These are phyloP conservation scores for Camponotus floridanus DNA, from an alignment of 1,140 invertebrate species.

Conservation along the genomic window DNA sequence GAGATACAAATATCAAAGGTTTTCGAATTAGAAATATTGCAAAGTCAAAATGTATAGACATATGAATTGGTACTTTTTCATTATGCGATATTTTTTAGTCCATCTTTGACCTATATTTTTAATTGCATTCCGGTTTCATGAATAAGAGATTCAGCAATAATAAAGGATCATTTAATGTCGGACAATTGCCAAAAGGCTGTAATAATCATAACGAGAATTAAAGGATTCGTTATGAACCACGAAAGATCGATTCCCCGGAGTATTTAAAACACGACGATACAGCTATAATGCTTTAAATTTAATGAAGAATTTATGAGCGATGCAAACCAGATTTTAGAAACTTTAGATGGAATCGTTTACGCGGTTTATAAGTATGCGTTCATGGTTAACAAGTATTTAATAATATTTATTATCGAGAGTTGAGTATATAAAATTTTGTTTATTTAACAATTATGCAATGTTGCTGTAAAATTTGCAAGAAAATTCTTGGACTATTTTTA, in stretches of 20 bases:
- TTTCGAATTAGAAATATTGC: not conserved
- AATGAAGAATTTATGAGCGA: not conserved
- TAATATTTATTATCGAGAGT: slow-evolving; percentile 7
- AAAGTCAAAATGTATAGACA: not conserved
- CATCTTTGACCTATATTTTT: not conserved
- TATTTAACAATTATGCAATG: not conserved
- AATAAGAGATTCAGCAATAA: slow-evolving; percentile 19
- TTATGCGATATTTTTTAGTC: not conserved
- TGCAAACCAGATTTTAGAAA: slow-evolving; percentile 2
- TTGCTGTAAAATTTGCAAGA: not conserved
- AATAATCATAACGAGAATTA: slow-evolving; percentile 14
- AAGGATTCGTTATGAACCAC: not conserved
- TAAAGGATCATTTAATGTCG: not conserved
- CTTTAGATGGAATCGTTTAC: not conserved
- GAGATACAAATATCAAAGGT: slow-evolving; percentile 51
- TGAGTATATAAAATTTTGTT: not conserved
- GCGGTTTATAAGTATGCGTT: not conserved
- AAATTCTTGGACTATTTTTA: not conserved
- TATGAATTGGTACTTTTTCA: not conserved
- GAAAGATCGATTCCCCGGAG: not conserved
- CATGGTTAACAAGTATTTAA: not conserved
- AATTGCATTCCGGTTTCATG: not conserved
- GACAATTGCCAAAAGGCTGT: not conserved
- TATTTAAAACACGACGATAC: not conserved
- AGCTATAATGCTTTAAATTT: not conserved